Conservation (phyloP, 2,888 invertebrate species). For the Pediacus dermestoides region DNA sequence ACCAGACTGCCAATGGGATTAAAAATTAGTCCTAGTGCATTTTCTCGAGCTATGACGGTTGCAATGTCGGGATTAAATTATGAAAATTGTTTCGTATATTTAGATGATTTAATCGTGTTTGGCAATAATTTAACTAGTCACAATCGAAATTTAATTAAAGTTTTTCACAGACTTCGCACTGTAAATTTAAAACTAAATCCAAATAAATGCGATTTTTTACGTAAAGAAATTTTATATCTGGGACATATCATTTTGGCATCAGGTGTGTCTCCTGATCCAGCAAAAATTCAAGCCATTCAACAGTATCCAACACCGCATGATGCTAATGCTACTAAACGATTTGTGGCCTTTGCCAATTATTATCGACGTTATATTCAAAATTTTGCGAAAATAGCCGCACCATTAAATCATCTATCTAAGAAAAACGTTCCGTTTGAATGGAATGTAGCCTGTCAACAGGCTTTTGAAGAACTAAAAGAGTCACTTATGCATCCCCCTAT, state of each 20-base stretch:
- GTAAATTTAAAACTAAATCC: conserved; percentile 22
- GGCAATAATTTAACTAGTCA: conserved; percentile 20
- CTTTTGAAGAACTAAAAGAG: conserved; percentile 15
- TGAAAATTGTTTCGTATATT: conserved; percentile 19
- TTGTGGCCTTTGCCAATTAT: conserved; percentile 25
- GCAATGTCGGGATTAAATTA: conserved; percentile 22
- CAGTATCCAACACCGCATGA: conserved; percentile 21
- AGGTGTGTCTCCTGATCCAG: conserved; percentile 8
- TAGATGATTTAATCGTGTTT: conserved; percentile 23
- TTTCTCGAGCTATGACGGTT: conserved; percentile 20
- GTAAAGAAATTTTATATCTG: conserved; percentile 20
- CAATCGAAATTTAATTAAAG: conserved; percentile 13
- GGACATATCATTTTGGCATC: conserved; percentile 15
- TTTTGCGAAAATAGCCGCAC: conserved; percentile 14
- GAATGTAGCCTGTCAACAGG: conserved; percentile 14
- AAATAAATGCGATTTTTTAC: conserved; percentile 23
- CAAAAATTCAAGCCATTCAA: conserved; percentile 18
- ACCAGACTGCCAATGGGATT: conserved; percentile 26
- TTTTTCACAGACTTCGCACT: conserved; percentile 10
- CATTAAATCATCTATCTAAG: conserved; percentile 11
- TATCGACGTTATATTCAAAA: conserved; percentile 20
- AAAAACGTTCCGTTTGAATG: conserved; percentile 12
- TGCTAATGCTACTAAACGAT: conserved; percentile 19
- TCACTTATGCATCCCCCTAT: conserved; percentile 16
- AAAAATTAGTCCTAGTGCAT: conserved; percentile 24